These are phyloP conservation scores for Arctocebus calabarensis DNA, from an alignment of 2,797 vertebrate genomes.

Conservation along the genomic window DNA sequence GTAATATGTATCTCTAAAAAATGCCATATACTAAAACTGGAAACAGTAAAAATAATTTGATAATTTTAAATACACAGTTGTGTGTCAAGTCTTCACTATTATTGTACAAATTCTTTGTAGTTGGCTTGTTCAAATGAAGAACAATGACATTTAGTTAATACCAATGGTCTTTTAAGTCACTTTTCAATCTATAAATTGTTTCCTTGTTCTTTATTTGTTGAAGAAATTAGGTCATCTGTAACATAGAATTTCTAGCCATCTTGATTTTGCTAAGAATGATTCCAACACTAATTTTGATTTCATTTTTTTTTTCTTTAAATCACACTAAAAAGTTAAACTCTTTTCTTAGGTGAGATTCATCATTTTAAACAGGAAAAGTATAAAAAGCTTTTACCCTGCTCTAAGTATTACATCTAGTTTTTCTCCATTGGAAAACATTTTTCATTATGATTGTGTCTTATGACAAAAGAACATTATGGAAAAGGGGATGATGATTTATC, in stretches of 20 bases:
- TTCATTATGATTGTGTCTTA: background rate
- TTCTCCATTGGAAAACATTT: background rate
- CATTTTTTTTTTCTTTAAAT: background rate
- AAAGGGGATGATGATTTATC: background rate
- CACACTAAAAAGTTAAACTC: background rate
- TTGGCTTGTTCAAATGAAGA: background rate
- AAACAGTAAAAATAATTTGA: background rate
- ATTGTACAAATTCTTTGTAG: background rate
- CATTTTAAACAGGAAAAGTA: background rate
- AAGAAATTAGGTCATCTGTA: background rate
- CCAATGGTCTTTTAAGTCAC: background rate
- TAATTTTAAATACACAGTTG: background rate
- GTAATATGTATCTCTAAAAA: background rate
- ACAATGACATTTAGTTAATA: background rate
- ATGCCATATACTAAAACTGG: background rate
- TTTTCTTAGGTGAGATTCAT: background rate
- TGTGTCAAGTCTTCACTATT: background rate
- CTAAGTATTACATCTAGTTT: background rate
- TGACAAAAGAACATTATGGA: background rate
- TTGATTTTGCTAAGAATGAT: slow-evolving; percentile 7
- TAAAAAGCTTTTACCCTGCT: background rate
- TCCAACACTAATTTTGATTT: background rate
- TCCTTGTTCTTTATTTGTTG: background rate
- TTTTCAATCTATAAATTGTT: background rate
- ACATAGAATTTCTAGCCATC: background rate